Percentiles rank a stretch among this genome's conserved stretches.
These are phyloP conservation scores for Drosophila rufa DNA, from an alignment of 1,140 invertebrate species.

Conservation along the genomic window DNA sequence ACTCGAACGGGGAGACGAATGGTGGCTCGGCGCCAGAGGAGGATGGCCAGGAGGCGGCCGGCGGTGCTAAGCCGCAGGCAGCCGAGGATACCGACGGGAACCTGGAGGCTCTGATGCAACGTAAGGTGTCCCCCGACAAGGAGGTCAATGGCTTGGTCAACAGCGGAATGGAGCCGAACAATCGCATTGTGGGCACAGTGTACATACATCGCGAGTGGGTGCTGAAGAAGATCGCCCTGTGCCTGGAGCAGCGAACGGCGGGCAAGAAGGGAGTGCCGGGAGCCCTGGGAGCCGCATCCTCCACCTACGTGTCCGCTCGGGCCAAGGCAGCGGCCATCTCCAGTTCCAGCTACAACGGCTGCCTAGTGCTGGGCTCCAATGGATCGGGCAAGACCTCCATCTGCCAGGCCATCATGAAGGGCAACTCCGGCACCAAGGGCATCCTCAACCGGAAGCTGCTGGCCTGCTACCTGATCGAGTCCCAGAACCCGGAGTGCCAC, in stretches of 20 bases:
- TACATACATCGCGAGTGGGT: conserved; percentile 93
- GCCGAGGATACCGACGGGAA: conserved; percentile 71
- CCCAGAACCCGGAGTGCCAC: conserved; percentile 86
- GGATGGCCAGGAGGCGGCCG: conserved; percentile 51
- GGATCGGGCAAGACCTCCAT: conserved; percentile 95
- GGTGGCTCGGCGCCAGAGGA: conserved; percentile 58
- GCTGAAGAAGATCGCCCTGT: conserved; percentile 96
- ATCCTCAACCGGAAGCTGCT: conserved; percentile 90
- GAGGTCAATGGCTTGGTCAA: conserved; percentile 76
- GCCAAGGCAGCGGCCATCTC: conserved; percentile 79
- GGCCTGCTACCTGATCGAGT: conserved; percentile 92
- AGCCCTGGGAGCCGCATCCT: conserved; percentile 54
- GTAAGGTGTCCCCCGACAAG: conserved; percentile 81
- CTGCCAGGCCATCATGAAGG: conserved; percentile 87
- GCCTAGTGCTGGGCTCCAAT: conserved; percentile 80
- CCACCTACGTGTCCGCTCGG: conserved; percentile 65
- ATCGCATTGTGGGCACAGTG: conserved; percentile 66
- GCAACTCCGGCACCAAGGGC: conserved; percentile 84
- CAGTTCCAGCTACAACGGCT: conserved; percentile 81
- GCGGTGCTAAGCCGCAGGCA: conserved; percentile 23
- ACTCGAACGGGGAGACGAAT: conserved; percentile 34
- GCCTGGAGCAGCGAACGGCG: conserved; percentile 92
- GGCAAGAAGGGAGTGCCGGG: conserved; percentile 77
- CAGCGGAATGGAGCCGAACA: conserved; percentile 29
- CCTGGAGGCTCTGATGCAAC: conserved; percentile 78